A percentile compares a stretch with the other conserved stretches of the same genome.
phyloP scores from a whole-genome alignment of 2,113 vertebrate genomes.

The Hymenochirus boettgeri region DNA sequence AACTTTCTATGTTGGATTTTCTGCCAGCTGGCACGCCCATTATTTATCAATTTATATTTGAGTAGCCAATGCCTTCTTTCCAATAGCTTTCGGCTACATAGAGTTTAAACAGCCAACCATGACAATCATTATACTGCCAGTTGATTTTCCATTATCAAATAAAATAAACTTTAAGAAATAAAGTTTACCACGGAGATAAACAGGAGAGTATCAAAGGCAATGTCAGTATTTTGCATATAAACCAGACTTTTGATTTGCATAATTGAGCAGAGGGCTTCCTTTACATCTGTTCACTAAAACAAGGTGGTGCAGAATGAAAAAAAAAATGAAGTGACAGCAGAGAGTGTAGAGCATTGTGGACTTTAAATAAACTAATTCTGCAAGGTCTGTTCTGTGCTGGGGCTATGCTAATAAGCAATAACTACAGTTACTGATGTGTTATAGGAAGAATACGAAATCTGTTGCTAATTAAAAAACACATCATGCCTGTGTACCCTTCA shows the following conservation, averaged over 20 bases:
- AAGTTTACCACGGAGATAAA: conserved; percentile 25
- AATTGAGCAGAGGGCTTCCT: conserved; percentile 43
- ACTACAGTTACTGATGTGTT: conserved; percentile 11
- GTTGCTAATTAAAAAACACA: conserved; percentile 3
- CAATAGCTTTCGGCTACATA: neutral
- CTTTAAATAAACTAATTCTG: conserved; percentile 25
- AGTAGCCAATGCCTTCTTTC: no score
- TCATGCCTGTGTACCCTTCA: neutral
- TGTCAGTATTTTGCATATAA: conserved; percentile 43
- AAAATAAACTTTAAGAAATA: conserved; percentile 32
- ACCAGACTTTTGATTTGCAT: conserved; percentile 43
- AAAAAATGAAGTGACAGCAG: conserved; percentile 13
- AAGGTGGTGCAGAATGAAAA: conserved; percentile 30
- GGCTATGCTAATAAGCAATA: conserved; percentile 17
- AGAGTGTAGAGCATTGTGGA: conserved; percentile 18
- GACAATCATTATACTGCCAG: neutral
- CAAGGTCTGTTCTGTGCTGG: conserved; percentile 7
- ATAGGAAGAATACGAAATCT: conserved; percentile 5
- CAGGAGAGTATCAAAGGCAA: conserved; percentile 24
- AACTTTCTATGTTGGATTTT: no score
- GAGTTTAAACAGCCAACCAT: neutral
- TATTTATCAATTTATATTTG: no score
- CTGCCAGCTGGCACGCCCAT: no score
- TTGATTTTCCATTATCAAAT: conserved; percentile 2
- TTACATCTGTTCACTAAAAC: conserved; percentile 34